Conservation (phyloP, 2,888 invertebrate species). For the Scaptomyza cyrtandrae region DNA sequence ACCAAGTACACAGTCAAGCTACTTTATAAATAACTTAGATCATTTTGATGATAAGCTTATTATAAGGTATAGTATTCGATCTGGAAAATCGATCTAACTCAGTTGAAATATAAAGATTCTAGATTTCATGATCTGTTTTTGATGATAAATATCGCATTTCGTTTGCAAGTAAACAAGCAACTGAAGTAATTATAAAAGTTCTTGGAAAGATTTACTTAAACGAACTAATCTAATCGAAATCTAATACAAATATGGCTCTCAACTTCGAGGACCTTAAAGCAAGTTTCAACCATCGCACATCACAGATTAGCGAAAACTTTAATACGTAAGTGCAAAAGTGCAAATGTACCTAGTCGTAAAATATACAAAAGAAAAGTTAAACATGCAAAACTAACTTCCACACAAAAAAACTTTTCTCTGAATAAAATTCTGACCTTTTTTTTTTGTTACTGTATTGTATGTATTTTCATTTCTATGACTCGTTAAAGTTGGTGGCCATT, state of each 20-base stretch:
- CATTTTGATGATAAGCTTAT: neutral
- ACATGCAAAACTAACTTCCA: neutral
- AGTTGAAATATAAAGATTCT: too few species aligned
- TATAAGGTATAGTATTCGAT: too few species aligned
- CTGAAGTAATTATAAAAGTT: neutral
- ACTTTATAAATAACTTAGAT: neutral
- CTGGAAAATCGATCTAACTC: too few species aligned
- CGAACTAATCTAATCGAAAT: conserved; percentile 19
- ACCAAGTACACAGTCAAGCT: neutral
- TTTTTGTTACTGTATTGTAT: too few species aligned
- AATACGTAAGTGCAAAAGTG: neutral
- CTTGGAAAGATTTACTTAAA: conserved; percentile 1
- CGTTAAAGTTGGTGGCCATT: conserved; percentile 45
- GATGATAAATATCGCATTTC: too few species aligned
- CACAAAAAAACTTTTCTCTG: neutral
- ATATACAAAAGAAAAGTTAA: neutral
- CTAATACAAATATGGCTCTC: neutral
- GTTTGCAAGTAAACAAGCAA: too few species aligned
- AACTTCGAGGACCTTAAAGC: neutral
- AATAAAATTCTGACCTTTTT: conserved; percentile 1
- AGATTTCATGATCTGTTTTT: too few species aligned
- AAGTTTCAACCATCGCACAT: neutral
- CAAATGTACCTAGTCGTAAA: neutral
- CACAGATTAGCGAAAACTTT: neutral
- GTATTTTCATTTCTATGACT: conserved; percentile 45